Base-by-base conservation (phyloP, 37 sponge, comb jelly and placozoan species). In the Petrosia ficiformis region DNA sequence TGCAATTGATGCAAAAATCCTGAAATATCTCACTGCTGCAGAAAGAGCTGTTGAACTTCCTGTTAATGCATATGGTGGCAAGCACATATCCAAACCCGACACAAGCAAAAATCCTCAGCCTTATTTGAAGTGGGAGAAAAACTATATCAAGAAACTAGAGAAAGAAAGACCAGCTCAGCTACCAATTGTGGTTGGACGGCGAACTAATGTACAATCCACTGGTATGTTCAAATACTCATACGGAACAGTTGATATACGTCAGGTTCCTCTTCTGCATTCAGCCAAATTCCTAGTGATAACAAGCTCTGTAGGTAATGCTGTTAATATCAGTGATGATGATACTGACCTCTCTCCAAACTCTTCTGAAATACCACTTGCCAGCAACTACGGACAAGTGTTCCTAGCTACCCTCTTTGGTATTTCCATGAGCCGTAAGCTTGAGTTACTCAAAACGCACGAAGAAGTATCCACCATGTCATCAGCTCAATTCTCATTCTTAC, bases 331-430 rank as follows among this genome's bases (percentile, higher is more conserved):
- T 36, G 36, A 42, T 10, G 94, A 93, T 38, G 89, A 93, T 54
- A 68, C 63, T 0, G 39, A 59, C 42, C 71, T 89, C 5, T 63
- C 67, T 0, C 39, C 73, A 24, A 65, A 29, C 10, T 52, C 68
- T 26, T 77, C 56, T 32, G 89, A 93, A 41, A 37, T 94, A 6
- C 94, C 94, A 16, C 73, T 94, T 2, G 94, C 70, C 8, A 84
- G 87, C 70, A 75, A 89, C 64, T 94, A 83, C 75, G 94, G 84
- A 2, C 94, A 94, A 72, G 77, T 77, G 21, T 84, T 75, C 44
- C 76, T 85, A 25, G 63, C 80, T 29, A 70, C 74, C 1, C 44
- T 87, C 36, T 71, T 33, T 40, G 78, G 82, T 8, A 39, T 92
- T 2, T 82, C 93, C 24, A 71, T 90, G 0, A 21, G 11, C 38